Evolutionary conservation across 1,140 invertebrate genomes (phyloP).

Genomic region (Zophobas atratus): DNA sequence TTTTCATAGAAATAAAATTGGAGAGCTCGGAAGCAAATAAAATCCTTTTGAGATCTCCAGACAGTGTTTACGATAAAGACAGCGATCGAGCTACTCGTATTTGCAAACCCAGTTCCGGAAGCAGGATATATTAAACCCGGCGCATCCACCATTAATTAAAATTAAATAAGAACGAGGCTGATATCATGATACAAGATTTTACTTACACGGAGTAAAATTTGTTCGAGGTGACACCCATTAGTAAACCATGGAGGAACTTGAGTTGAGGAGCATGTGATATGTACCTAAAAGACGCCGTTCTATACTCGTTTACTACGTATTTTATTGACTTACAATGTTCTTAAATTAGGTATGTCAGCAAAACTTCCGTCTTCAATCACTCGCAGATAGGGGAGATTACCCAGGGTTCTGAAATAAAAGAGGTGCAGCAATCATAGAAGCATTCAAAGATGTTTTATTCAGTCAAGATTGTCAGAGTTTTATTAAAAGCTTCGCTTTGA

Average conservation of each 20-base stretch:
- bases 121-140: neutral
- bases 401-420: constrained; percentile 66
- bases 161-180: constrained; percentile 2
- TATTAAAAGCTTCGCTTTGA: neutral
- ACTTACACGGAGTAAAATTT: constrained; percentile 72
- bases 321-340: constrained; percentile 68
- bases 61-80: too few relatives aligned
- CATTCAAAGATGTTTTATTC: neutral
- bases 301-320: neutral
- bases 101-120: neutral
- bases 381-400: constrained; percentile 67
- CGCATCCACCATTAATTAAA: constrained; percentile 41
- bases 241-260: constrained; percentile 65
- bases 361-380: constrained; percentile 70
- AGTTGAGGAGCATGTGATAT: constrained; percentile 71
- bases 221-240: constrained; percentile 67
- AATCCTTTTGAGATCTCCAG: too few relatives aligned
- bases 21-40: too few relatives aligned
- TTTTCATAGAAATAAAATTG: too few relatives aligned
- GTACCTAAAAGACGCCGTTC: constrained; percentile 66
- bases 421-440: neutral
- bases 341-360: constrained; percentile 66
- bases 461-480: neutral
- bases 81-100: too few relatives aligned
- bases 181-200: constrained; percentile 21